A percentile compares a stretch with the other conserved stretches of the same genome.
These are phyloP conservation scores for Crotalus viridis DNA, from an alignment of 2,113 vertebrate genomes.

Conservation along the genomic window DNA sequence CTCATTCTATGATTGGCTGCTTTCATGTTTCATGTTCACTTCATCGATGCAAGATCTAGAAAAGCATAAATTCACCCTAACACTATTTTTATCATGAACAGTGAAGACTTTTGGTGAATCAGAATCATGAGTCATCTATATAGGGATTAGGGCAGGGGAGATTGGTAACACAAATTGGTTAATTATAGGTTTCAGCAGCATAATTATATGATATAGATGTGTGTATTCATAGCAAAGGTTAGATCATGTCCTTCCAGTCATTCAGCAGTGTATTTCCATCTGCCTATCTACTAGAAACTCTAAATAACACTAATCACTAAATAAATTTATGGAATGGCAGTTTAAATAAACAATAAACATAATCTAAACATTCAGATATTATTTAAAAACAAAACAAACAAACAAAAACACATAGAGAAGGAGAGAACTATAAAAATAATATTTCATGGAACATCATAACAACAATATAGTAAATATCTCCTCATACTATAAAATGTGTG, in stretches of 20 bases:
- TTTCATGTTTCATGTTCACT: not conserved
- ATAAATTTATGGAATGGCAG: not conserved
- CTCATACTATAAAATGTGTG: not conserved
- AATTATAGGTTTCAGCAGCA: not conserved
- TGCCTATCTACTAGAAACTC: not conserved
- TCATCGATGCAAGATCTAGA: not conserved
- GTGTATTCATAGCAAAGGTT: not conserved
- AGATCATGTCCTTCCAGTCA: not conserved
- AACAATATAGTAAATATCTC: not conserved
- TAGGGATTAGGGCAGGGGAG: not conserved
- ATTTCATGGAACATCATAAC: conserved; percentile 9
- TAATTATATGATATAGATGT: not conserved
- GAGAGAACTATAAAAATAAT: not conserved
- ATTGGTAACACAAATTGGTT: not conserved
- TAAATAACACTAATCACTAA: not conserved
- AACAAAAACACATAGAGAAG: not conserved
- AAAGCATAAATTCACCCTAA: not conserved
- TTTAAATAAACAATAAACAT: not conserved
- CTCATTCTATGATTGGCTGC: not conserved
- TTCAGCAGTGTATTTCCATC: not conserved
- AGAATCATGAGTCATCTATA: not conserved
- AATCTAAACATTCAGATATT: not conserved
- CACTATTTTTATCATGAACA: not conserved
- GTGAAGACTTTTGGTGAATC: not conserved
- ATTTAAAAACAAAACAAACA: not conserved